Evolutionary conservation across 2,888 invertebrate genomes (phyloP).

Genomic region (Leptopilina myrica): DNA sequence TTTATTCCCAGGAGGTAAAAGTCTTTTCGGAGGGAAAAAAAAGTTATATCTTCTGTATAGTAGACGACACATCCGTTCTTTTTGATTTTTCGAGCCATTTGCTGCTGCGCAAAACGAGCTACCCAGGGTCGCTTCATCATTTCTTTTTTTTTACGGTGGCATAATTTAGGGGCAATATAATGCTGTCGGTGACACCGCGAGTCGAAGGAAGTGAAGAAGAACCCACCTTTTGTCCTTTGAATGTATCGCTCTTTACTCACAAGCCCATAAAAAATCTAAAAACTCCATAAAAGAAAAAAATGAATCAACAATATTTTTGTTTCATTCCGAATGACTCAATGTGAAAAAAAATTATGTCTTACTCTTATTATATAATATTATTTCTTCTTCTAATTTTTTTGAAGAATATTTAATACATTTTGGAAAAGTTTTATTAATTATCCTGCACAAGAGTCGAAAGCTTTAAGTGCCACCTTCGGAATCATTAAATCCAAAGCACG

Average conservation of each 20-base stretch:
- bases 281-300: background rate
- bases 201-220: background rate
- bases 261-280: conserved; percentile 4
- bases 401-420: no score
- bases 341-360: no score
- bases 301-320: background rate
- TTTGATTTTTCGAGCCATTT: conserved; percentile 63
- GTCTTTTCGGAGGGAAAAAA: conserved; percentile 30
- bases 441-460: no score
- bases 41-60: conserved; percentile 52
- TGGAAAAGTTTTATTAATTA: no score
- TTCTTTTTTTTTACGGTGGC: conserved; percentile 60
- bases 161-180: conserved; percentile 64
- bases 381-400: no score
- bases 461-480: no score
- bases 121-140: conserved; percentile 56
- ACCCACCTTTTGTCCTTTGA: background rate
- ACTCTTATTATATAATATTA: no score
- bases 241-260: background rate
- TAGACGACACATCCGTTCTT: conserved; percentile 56
- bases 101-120: conserved; percentile 50
- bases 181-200: conserved; percentile 39
- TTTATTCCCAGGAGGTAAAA: background rate
- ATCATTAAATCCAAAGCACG: no score
- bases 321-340: no score